Evolutionary conservation across 2,113 vertebrate genomes (phyloP).

Genomic region (Pangasianodon gigas): DNA sequence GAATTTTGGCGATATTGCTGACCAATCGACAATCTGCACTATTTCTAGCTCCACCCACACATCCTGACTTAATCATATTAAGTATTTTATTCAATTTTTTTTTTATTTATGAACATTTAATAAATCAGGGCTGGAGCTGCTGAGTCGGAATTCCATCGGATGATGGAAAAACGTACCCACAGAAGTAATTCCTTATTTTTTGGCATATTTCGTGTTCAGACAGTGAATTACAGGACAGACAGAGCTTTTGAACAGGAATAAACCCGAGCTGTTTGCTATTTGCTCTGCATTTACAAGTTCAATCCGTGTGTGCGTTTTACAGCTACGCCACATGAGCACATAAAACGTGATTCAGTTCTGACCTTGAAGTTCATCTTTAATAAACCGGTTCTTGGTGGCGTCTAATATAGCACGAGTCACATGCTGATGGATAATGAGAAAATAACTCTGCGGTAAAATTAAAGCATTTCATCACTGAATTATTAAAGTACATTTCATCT

Average conservation of each 20-base stretch:
- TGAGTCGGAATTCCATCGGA: background rate
- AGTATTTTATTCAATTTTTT: background rate
- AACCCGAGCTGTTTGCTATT: background rate
- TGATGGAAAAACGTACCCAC: background rate
- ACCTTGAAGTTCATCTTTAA: constrained; percentile 23
- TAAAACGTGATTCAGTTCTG: background rate
- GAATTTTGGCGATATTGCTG: background rate
- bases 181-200: background rate
- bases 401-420: background rate
- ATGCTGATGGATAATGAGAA: constrained; percentile 19
- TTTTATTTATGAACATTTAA: too few species aligned
- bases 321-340: background rate
- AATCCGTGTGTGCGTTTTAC: background rate
- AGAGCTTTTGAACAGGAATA: background rate
- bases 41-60: background rate
- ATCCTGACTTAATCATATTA: background rate
- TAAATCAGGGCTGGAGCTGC: background rate
- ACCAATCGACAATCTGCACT: background rate
- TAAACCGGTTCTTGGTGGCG: background rate
- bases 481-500: constrained; percentile 10
- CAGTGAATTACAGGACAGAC: background rate
- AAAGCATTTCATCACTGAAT: constrained; percentile 35
- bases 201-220: background rate
- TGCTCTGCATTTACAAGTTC: background rate
- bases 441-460: constrained; percentile 19